Evolutionary conservation across 2,888 invertebrate genomes (phyloP).

Genomic region (Hydrotaea cyrtoneurina): DNA sequence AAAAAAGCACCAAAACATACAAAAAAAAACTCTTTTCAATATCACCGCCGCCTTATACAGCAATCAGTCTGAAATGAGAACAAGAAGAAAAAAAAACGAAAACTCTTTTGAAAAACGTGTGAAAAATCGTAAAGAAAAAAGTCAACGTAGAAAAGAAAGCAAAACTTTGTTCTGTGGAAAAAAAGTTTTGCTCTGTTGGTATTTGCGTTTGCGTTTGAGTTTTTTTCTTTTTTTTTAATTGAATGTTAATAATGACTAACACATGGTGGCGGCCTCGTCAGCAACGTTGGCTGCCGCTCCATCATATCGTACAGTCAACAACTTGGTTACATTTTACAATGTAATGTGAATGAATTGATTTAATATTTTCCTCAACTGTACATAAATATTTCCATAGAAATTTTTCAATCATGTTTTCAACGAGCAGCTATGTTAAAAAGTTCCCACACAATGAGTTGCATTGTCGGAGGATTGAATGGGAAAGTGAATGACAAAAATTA

Average conservation of each 20-base stretch:
- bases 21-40: constrained; percentile 50
- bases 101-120: not conserved
- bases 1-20: not conserved
- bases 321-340: not conserved
- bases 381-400: no score
- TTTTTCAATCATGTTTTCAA: no score
- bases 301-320: not conserved
- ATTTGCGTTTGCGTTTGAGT: not conserved
- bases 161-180: constrained; percentile 33
- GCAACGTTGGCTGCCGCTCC: not conserved
- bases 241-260: constrained; percentile 35
- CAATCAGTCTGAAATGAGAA: constrained; percentile 57
- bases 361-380: no score
- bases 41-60: constrained; percentile 50
- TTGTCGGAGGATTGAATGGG: no score
- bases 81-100: constrained; percentile 47
- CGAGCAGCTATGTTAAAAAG: no score
- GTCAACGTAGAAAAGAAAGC: not conserved
- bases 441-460: no score
- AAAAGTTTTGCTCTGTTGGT: not conserved
- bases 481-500: no score
- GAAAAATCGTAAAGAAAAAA: not conserved
- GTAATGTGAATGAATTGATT: not conserved
- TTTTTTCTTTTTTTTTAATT: constrained; percentile 34
- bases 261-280: not conserved